Base-by-base conservation (phyloP, 2,797 vertebrate species). In the Manis javanica region DNA sequence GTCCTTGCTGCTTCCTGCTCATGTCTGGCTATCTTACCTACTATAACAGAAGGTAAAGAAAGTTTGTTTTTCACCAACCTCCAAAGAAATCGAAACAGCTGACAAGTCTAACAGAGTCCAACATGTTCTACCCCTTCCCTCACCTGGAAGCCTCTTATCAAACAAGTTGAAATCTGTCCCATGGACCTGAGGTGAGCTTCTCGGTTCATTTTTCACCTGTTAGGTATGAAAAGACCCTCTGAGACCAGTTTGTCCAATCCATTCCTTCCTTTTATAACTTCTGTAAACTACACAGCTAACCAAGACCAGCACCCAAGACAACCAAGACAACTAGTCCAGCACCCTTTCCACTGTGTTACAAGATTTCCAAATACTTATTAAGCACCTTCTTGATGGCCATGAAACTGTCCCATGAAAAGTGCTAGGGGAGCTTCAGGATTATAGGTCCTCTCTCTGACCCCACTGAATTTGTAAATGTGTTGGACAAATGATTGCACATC, bases 291-390 rank as follows among this genome's bases (percentile, higher is more conserved):
- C 4, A 34, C 31, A 37, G 31, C 61, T 81, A 86, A 68, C 87
- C 75, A 90, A 90, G 89, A 97, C 96, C 82, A 97, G 96, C 86
- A 68, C 51, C 89, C 61, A 81, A 42, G n/a, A n/a, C n/a, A n/a
- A n/a, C n/a, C n/a, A n/a, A n/a, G n/a, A n/a, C 61, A 81, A 42
- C 39, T 72, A 46, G 1, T 69, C 90, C 87, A 91, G 71, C 66
- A 53, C 68, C 90, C 71, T 92, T 97, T 92, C 90, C n/a, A 68
- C 77, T 71, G 0, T 7, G 46, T 95, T 93, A 24, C 19, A 86
- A 51, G 9, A 8, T 51, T 53, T 37, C 74, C 61, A 82, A n/a
- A 46, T 46, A 46, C 11, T 46, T 46, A 46, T 46, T 46, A 46
- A 46, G 37, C 18, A 46, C 13, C 81, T 55, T 83, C 86, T 63